phyloP scores from a whole-genome alignment of 2,797 vertebrate genomes.

The Hylomyscus alleni region DNA sequence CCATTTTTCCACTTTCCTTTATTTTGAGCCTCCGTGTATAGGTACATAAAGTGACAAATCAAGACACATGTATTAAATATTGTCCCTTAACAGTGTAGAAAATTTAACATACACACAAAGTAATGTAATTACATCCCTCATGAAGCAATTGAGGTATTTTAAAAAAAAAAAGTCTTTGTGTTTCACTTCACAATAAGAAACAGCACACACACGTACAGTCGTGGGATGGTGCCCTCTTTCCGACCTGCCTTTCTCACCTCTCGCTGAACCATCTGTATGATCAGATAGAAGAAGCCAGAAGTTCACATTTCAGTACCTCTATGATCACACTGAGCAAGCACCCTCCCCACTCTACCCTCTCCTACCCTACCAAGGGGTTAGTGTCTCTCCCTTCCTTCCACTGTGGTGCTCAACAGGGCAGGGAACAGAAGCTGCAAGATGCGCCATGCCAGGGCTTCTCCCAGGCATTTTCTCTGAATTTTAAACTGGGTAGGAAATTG shows the following conservation, averaged over 20 bases:
- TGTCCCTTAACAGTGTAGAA: conserved; percentile 54
- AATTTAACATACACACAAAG: conserved; percentile 37
- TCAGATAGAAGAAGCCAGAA: background rate
- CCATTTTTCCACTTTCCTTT: background rate
- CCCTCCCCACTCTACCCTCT: accelerated
- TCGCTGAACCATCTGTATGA: background rate
- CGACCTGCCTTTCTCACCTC: background rate
- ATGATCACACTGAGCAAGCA: background rate
- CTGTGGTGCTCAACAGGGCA: background rate
- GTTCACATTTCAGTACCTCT: background rate
- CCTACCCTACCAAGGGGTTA: background rate
- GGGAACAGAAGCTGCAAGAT: background rate
- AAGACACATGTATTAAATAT: conserved; percentile 46
- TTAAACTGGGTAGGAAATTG: background rate
- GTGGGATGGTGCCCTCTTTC: background rate
- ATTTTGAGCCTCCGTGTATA: background rate
- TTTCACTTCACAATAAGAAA: conserved; percentile 64
- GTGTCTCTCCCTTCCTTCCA: background rate
- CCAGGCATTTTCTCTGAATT: background rate
- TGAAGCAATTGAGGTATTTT: conserved; percentile 62
- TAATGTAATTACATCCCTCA: conserved; percentile 61
- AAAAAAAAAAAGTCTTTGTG: conserved; percentile 35
- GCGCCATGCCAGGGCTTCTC: no score
- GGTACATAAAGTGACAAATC: conserved; percentile 51
- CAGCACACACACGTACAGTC: background rate